Conservation (phyloP, 2,888 invertebrate genomes). For the Pachydiplax longipennis region DNA sequence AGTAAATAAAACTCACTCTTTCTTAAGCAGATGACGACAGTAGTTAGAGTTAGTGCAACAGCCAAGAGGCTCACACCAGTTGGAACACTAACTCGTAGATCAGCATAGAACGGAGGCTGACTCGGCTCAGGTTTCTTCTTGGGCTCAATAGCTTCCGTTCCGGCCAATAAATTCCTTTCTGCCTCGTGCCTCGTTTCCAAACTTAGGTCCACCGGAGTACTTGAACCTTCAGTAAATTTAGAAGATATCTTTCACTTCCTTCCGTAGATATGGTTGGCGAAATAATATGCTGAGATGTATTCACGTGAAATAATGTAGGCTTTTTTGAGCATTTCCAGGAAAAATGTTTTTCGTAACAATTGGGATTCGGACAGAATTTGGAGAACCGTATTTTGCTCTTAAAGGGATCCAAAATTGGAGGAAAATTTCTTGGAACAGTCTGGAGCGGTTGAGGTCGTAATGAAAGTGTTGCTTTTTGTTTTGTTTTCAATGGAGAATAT, state of each 20-base stretch:
- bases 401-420: too few relatives aligned
- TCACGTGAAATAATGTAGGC: too few relatives aligned
- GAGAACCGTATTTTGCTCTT: too few relatives aligned
- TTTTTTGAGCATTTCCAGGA: too few relatives aligned
- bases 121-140: slow-evolving; percentile 10
- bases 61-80: slow-evolving; percentile 49
- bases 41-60: slow-evolving; percentile 48
- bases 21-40: slow-evolving; percentile 49
- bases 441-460: too few relatives aligned
- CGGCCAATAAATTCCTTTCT: slow-evolving; percentile 5
- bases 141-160: not conserved
- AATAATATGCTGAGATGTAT: too few relatives aligned
- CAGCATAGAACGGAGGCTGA: slow-evolving; percentile 45
- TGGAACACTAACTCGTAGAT: slow-evolving; percentile 49
- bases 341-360: too few relatives aligned
- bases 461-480: too few relatives aligned
- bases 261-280: not conserved
- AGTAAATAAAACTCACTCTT: slow-evolving; percentile 48
- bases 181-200: slow-evolving; percentile 35
- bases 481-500: too few relatives aligned
- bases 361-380: too few relatives aligned
- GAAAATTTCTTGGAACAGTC: too few relatives aligned
- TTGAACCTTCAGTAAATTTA: slow-evolving; percentile 36
- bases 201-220: slow-evolving; percentile 46
- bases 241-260: not conserved